These are phyloP conservation scores for Dermatemys mawii DNA, from an alignment of 2,113 vertebrate genomes.

Conservation along the genomic window DNA sequence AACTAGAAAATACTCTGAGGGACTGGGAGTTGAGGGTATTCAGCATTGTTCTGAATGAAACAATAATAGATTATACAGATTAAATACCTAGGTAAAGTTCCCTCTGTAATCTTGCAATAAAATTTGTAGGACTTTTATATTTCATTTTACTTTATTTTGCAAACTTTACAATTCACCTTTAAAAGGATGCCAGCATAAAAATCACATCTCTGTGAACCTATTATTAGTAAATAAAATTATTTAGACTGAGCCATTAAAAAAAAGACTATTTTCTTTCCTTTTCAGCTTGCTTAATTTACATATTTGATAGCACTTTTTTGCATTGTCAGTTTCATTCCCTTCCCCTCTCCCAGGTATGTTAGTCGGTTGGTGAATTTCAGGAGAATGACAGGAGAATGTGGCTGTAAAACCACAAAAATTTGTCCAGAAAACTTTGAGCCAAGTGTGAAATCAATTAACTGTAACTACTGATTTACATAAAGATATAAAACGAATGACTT, in stretches of 20 bases:
- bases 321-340: neutral
- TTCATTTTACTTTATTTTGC: neutral
- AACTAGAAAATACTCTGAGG: neutral
- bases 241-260: neutral
- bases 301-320: neutral
- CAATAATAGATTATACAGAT: neutral
- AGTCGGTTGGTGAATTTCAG: neutral
- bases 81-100: neutral
- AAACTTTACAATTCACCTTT: neutral
- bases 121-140: neutral
- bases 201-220: neutral
- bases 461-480: too few relatives aligned
- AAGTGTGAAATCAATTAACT: neutral
- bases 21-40: rapidly evolving
- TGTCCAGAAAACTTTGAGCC: neutral
- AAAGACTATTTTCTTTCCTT: neutral
- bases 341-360: too few relatives aligned
- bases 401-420: neutral
- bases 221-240: neutral
- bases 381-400: neutral
- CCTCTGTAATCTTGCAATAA: neutral
- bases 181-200: neutral
- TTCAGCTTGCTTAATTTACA: neutral
- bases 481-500: too few relatives aligned
- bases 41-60: neutral